These are phyloP conservation scores for Hippopotamyrus pictus DNA, from an alignment of 2,797 vertebrate genomes.

Conservation along the genomic window DNA sequence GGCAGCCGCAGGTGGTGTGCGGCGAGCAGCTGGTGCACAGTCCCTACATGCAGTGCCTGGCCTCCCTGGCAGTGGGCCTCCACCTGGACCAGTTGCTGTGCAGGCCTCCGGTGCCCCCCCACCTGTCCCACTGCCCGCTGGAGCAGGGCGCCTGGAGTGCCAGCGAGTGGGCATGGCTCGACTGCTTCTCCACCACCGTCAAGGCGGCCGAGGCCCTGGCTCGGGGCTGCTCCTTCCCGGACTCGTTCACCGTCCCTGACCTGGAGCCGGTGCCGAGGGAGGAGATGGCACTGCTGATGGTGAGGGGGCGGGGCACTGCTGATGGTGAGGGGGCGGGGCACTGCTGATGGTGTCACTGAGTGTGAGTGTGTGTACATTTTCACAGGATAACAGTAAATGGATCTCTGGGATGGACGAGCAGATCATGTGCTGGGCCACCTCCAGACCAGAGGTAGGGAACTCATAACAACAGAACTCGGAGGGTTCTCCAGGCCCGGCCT, in stretches of 20 bases:
- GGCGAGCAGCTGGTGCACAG: conserved; percentile 96
- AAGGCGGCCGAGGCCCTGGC: conserved; percentile 91
- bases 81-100: conserved; percentile 86
- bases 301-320: conserved; percentile 45
- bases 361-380: neutral
- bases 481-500: neutral
- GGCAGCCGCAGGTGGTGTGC: conserved; percentile 87
- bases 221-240: conserved; percentile 80
- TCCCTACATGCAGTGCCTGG: conserved; percentile 94
- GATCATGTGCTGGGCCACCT: conserved; percentile 97
- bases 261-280: conserved; percentile 88
- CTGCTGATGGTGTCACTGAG: neutral
- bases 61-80: conserved; percentile 89
- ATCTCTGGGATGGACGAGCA: conserved; percentile 88
- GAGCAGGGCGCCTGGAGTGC: conserved; percentile 77
- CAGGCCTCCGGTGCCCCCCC: conserved; percentile 72
- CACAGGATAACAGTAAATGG: conserved; percentile 96
- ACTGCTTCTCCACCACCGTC: conserved; percentile 90
- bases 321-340: neutral
- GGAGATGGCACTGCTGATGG: conserved; percentile 83
- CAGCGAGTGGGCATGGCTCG: conserved; percentile 90
- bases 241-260: conserved; percentile 85
- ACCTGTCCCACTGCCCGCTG: conserved; percentile 66
- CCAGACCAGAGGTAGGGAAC: conserved; percentile 80
- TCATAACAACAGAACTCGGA: neutral